Percentiles rank a stretch among this genome's conserved stretches.
Evolutionary conservation across 2,888 invertebrate species (phyloP).

Genomic region (Globia sparganii): DNA sequence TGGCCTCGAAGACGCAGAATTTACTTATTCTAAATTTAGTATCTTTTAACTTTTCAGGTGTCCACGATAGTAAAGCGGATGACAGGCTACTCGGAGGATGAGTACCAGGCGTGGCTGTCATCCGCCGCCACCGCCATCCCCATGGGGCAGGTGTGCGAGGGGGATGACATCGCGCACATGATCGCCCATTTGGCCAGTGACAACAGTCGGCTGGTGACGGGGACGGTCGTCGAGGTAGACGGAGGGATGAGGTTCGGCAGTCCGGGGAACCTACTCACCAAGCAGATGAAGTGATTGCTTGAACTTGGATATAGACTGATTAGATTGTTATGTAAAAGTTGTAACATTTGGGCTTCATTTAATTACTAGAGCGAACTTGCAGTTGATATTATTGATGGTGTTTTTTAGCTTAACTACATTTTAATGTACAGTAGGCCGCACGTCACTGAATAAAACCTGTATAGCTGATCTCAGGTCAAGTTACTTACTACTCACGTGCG

Average conservation of each 20-base stretch:
- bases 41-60: neutral
- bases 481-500: neutral
- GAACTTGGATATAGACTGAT: neutral
- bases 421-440: neutral
- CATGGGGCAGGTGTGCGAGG: slow-evolving; percentile 67
- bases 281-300: slow-evolving; percentile 25
- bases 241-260: slow-evolving; percentile 62
- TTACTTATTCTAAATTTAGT: neutral
- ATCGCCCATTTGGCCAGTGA: slow-evolving; percentile 96
- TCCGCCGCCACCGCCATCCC: slow-evolving; percentile 55
- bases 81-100: slow-evolving; percentile 61
- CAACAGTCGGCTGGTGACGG: slow-evolving; percentile 95
- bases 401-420: neutral
- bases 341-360: neutral
- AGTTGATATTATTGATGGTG: neutral
- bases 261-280: slow-evolving; percentile 10
- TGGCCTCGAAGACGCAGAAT: neutral
- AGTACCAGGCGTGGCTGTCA: slow-evolving; percentile 66
- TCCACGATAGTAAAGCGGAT: slow-evolving; percentile 29
- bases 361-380: neutral
- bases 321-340: neutral
- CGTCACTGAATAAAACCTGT: neutral
- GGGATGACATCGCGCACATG: slow-evolving; percentile 94
- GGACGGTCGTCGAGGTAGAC: slow-evolving; percentile 82
- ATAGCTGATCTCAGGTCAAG: neutral